phyloP scores from a whole-genome alignment of 2,888 invertebrate genomes.

The Scaptomyza flava region DNA sequence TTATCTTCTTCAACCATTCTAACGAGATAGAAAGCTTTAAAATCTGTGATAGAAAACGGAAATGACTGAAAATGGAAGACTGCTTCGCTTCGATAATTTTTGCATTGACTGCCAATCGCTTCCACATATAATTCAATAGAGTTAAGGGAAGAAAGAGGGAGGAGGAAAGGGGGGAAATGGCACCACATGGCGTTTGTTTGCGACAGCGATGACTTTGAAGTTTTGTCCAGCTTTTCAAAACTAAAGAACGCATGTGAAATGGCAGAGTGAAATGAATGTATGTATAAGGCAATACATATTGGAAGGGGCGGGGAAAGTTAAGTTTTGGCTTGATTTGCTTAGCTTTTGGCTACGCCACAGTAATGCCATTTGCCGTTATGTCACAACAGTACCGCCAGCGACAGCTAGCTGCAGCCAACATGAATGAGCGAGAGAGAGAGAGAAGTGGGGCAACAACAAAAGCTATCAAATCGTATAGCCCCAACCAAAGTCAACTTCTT shows the following conservation, averaged over 20 bases:
- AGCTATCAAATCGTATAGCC: conserved; percentile 43
- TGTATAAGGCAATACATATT: conserved; percentile 19
- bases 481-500: conserved; percentile 45
- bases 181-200: background rate
- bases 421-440: conserved; percentile 22
- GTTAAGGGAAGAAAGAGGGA: background rate
- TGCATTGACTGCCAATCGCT: conserved; percentile 45
- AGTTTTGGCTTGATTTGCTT: conserved; percentile 68
- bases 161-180: background rate
- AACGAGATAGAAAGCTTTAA: background rate
- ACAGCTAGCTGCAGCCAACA: conserved; percentile 28
- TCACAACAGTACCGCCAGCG: conserved; percentile 28
- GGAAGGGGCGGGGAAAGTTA: background rate
- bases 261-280: conserved; percentile 27
- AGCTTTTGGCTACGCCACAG: conserved; percentile 45
- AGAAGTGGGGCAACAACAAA: conserved; percentile 31
- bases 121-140: conserved; percentile 35
- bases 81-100: conserved; percentile 50
- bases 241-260: conserved; percentile 8
- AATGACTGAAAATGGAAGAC: conserved; percentile 17
- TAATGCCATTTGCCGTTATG: conserved; percentile 71
- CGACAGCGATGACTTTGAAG: conserved; percentile 39
- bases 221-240: conserved; percentile 22
- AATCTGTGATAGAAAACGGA: conserved; percentile 3
- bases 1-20: background rate